Evolutionary conservation across 2,888 invertebrate genomes (phyloP).

Genomic region (Dryobota labecula): DNA sequence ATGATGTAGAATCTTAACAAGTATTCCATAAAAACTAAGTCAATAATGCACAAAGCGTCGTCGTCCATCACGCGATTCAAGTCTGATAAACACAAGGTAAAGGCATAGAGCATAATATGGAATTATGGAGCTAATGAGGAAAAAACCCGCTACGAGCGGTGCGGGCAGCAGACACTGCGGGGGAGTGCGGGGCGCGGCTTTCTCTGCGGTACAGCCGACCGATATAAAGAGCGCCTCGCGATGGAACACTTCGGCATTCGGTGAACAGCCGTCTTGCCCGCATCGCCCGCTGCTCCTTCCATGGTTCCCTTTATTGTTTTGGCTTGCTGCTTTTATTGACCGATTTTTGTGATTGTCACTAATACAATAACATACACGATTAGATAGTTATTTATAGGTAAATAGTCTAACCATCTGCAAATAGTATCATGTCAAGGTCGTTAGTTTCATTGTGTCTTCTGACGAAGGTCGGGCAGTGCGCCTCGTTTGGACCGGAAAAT

Average conservation of each 20-base stretch:
- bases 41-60: slow-evolving; percentile 72
- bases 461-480: slow-evolving; percentile 85
- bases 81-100: slow-evolving; percentile 85
- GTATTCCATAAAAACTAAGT: slow-evolving; percentile 64
- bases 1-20: slow-evolving; percentile 40
- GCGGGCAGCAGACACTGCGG: slow-evolving; percentile 80
- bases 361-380: slow-evolving; percentile 83
- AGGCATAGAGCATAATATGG: slow-evolving; percentile 82
- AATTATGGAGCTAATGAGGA: slow-evolving; percentile 89
- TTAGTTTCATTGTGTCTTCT: slow-evolving; percentile 87
- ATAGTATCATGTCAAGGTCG: slow-evolving; percentile 89
- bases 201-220: slow-evolving; percentile 85
- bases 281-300: slow-evolving; percentile 81
- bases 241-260: slow-evolving; percentile 89
- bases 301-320: slow-evolving; percentile 79
- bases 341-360: slow-evolving; percentile 80
- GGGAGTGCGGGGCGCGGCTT: slow-evolving; percentile 88
- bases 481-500: slow-evolving; percentile 87
- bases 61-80: slow-evolving; percentile 80
- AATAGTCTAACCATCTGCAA: slow-evolving; percentile 85
- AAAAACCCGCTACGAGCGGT: slow-evolving; percentile 88
- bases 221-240: slow-evolving; percentile 89
- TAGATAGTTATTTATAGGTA: slow-evolving; percentile 84
- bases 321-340: slow-evolving; percentile 79
- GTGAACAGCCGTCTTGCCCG: slow-evolving; percentile 90